Percentiles rank a stretch among this genome's conserved stretches.
Conservation (phyloP, 1,140 invertebrate species). For the Hyposmocoma kahamanoa region DNA sequence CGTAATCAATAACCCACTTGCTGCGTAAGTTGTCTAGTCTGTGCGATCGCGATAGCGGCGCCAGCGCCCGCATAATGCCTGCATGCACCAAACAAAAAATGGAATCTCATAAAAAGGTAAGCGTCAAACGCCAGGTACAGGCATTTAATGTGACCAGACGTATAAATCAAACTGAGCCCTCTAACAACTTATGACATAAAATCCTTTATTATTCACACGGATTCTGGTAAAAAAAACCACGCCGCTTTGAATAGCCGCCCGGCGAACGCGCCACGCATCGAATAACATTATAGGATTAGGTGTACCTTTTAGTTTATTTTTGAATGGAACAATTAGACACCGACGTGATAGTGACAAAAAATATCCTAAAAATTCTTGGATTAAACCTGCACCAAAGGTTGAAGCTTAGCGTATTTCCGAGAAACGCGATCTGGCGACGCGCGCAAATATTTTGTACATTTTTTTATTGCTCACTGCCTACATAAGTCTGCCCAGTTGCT, state of each 20-base stretch:
- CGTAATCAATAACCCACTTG: too few relatives aligned
- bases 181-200: conserved; percentile 63
- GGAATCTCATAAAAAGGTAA: conserved; percentile 26
- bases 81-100: conserved; percentile 25
- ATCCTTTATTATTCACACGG: conserved; percentile 57
- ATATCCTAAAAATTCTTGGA: conserved; percentile 23
- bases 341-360: conserved; percentile 60
- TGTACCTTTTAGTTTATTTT: conserved; percentile 42
- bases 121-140: conserved; percentile 40
- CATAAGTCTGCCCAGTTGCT: background rate
- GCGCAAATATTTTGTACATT: background rate
- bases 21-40: background rate
- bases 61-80: conserved; percentile 3
- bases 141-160: conserved; percentile 40
- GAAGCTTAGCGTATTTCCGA: background rate
- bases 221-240: conserved; percentile 33
- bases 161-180: conserved; percentile 54
- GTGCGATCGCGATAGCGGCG: conserved; percentile 21
- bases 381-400: background rate
- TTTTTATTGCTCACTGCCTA: background rate
- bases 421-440: background rate
- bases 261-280: conserved; percentile 30
- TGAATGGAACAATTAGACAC: conserved; percentile 51
- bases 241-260: conserved; percentile 25
- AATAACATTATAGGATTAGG: conserved; percentile 61